Conservation (phyloP, 2,797 vertebrate species). For the Adelosebastes latens region DNA sequence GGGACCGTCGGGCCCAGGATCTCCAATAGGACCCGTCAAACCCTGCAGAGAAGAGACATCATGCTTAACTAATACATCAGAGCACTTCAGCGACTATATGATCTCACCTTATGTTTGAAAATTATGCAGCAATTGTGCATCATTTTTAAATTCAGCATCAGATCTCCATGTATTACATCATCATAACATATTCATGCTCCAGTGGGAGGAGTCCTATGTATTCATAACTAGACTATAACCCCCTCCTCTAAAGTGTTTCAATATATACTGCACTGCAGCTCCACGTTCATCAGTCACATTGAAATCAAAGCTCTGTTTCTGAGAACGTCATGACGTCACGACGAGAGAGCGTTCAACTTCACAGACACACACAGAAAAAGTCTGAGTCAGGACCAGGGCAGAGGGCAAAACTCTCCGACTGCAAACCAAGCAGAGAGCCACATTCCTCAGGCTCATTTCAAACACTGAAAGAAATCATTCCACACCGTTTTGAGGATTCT, state of each 20-base stretch:
- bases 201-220: constrained; percentile 49
- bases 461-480: constrained; percentile 73
- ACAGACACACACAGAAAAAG: constrained; percentile 48
- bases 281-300: neutral
- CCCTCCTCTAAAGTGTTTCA: neutral
- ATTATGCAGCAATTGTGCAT: neutral
- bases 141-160: constrained; percentile 1
- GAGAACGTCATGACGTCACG: neutral
- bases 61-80: constrained; percentile 45
- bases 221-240: constrained; percentile 19
- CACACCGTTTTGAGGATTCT: constrained; percentile 79
- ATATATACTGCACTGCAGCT: constrained; percentile 13
- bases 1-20: constrained; percentile 87
- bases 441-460: constrained; percentile 76
- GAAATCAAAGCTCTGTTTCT: neutral
- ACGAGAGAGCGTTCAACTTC: constrained; percentile 17
- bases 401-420: constrained; percentile 61
- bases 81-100: neutral
- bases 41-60: constrained; percentile 83
- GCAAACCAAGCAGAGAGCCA: constrained; percentile 39
- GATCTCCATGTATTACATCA: constrained; percentile 29
- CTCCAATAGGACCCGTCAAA: constrained; percentile 92
- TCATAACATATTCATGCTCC: constrained; percentile 4
- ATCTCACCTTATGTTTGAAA: neutral
- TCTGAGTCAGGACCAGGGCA: constrained; percentile 44